A percentile compares a stretch with the other conserved stretches of the same genome.
Conservation (phyloP, 2,888 invertebrate species). For the Phyllotreta cruciferae region DNA sequence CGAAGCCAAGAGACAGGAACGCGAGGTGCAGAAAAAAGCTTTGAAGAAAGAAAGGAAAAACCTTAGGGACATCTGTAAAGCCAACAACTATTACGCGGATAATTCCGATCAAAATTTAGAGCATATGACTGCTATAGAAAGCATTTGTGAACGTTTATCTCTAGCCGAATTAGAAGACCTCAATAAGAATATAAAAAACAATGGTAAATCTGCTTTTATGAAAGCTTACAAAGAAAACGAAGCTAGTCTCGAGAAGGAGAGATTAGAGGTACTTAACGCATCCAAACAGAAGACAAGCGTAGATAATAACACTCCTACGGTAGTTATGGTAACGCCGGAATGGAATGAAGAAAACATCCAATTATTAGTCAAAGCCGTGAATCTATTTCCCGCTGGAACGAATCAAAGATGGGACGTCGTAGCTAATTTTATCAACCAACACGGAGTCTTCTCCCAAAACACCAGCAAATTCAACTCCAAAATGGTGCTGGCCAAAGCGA, state of each 20-base stretch:
- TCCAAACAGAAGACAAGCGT: slow-evolving; percentile 61
- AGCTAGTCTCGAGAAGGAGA: slow-evolving; percentile 78
- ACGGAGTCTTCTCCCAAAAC: slow-evolving; percentile 68
- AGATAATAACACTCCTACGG: slow-evolving; percentile 59
- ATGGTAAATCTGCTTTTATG: slow-evolving; percentile 72
- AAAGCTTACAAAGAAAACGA: slow-evolving; percentile 75
- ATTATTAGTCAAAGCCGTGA: slow-evolving; percentile 94
- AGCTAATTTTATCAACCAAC: slow-evolving; percentile 93
- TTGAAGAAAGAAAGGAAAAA: slow-evolving; percentile 87
- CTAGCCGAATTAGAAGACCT: slow-evolving; percentile 76
- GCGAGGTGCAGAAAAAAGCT: slow-evolving; percentile 84
- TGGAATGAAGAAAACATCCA: slow-evolving; percentile 91
- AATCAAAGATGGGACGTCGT: slow-evolving; percentile 86
- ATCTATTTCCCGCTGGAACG: slow-evolving; percentile 97
- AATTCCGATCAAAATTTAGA: slow-evolving; percentile 76
- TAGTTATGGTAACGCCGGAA: slow-evolving; percentile 63
- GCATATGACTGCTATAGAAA: slow-evolving; percentile 92
- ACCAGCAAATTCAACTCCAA: slow-evolving; percentile 78
- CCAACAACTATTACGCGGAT: slow-evolving; percentile 79
- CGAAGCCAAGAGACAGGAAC: slow-evolving; percentile 83
- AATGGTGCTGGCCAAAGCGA: slow-evolving; percentile 94
- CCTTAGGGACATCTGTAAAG: slow-evolving; percentile 79
- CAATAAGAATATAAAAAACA: slow-evolving; percentile 72
- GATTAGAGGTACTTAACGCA: slow-evolving; percentile 67
- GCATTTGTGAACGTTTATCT: slow-evolving; percentile 83